phyloP scores from a whole-genome alignment of 2,888 invertebrate species.

The Panopea generosa region DNA sequence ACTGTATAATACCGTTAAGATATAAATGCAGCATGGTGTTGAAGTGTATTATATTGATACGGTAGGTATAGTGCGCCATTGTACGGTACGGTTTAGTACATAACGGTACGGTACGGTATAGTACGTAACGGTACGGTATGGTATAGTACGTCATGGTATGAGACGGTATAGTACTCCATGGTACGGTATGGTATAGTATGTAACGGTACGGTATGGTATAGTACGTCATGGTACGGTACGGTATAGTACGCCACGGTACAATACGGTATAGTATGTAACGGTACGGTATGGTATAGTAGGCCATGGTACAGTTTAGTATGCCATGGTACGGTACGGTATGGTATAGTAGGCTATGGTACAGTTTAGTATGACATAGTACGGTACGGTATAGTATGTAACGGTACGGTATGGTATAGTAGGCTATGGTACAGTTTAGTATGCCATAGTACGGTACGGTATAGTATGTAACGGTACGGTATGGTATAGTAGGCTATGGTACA shows the following conservation, averaged over 20 bases:
- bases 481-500: conserved; percentile 10
- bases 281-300: conserved; percentile 12
- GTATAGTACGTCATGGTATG: not conserved
- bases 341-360: not conserved
- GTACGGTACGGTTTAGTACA: not conserved
- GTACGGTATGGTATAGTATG: not conserved
- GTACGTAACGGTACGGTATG: no score
- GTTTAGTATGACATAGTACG: no score
- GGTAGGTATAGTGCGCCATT: no score
- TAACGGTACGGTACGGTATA: not conserved
- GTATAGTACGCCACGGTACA: conserved; percentile 5
- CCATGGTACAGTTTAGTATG: not conserved
- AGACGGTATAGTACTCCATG: not conserved
- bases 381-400: not conserved
- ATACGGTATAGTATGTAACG: conserved; percentile 2
- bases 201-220: not conserved
- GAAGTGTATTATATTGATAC: no score
- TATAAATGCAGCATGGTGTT: no score
- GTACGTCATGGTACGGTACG: conserved; percentile 1
- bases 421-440: not conserved
- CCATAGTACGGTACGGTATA: conserved; percentile 1
- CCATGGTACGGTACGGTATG: not conserved
- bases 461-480: conserved; percentile 6
- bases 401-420: not conserved
- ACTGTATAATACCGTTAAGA: no score